Evolutionary conservation across 2,797 vertebrate genomes (phyloP).

Genomic region (Mergus octosetaceus): DNA sequence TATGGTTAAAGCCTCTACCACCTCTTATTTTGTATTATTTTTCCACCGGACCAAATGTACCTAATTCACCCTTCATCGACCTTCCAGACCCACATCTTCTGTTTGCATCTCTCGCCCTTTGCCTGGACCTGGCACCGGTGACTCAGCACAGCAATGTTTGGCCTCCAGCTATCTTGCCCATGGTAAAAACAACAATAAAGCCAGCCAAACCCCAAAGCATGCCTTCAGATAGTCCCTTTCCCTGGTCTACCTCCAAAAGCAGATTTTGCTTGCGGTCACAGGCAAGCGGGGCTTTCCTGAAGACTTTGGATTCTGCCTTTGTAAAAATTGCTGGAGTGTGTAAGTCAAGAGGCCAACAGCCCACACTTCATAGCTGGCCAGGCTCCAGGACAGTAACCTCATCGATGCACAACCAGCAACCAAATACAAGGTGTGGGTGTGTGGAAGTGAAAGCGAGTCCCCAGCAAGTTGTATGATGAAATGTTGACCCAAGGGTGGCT

Average conservation of each 20-base stretch:
- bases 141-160: background rate
- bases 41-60: background rate
- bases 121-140: background rate
- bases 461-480: background rate
- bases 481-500: slow-evolving; percentile 15
- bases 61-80: background rate
- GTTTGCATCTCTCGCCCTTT: slow-evolving; percentile 22
- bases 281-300: fast-evolving
- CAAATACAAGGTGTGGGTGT: background rate
- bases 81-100: background rate
- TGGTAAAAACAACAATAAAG: background rate
- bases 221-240: background rate
- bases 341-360: background rate
- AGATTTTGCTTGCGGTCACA: background rate
- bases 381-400: background rate
- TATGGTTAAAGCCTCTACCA: background rate
- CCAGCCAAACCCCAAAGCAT: background rate
- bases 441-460: background rate
- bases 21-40: background rate
- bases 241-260: background rate
- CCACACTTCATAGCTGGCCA: fast-evolving
- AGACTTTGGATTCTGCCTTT: background rate
- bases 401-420: background rate
- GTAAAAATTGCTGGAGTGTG: background rate
- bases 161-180: background rate